phyloP scores from a whole-genome alignment of 2,113 vertebrate species.

The Bufo gargarizans region DNA sequence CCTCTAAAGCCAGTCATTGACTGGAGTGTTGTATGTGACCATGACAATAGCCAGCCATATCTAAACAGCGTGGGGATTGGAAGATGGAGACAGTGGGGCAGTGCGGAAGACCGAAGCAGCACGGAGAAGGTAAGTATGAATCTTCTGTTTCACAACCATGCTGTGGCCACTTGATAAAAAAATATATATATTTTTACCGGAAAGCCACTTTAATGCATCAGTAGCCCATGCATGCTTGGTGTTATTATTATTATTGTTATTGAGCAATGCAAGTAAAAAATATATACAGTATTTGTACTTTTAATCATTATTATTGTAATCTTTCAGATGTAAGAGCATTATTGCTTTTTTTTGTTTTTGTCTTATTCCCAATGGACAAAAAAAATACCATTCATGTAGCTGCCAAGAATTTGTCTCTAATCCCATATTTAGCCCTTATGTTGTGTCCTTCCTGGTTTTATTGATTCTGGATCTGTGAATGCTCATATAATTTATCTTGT shows the following conservation, averaged over 20 bases:
- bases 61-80: too few relatives aligned
- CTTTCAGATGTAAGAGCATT: not conserved
- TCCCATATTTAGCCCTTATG: conserved; percentile 21
- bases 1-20: too few relatives aligned
- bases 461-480: conserved; percentile 64
- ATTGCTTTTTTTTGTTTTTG: conserved; percentile 19
- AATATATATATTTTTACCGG: too few relatives aligned
- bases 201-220: not conserved
- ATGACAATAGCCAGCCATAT: too few relatives aligned
- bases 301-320: not conserved
- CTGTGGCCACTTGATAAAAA: too few relatives aligned
- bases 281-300: not conserved
- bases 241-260: not conserved
- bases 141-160: too few relatives aligned
- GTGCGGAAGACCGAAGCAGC: too few relatives aligned
- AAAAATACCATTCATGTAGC: not conserved
- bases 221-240: not conserved
- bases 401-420: not conserved
- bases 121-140: too few relatives aligned
- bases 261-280: not conserved
- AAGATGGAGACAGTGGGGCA: too few relatives aligned
- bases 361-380: not conserved
- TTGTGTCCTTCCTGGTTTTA: conserved; percentile 50
- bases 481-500: conserved; percentile 70
- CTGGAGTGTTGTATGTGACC: too few relatives aligned